phyloP scores from a whole-genome alignment of 1,140 invertebrate genomes.

The Drosophila dunni region DNA sequence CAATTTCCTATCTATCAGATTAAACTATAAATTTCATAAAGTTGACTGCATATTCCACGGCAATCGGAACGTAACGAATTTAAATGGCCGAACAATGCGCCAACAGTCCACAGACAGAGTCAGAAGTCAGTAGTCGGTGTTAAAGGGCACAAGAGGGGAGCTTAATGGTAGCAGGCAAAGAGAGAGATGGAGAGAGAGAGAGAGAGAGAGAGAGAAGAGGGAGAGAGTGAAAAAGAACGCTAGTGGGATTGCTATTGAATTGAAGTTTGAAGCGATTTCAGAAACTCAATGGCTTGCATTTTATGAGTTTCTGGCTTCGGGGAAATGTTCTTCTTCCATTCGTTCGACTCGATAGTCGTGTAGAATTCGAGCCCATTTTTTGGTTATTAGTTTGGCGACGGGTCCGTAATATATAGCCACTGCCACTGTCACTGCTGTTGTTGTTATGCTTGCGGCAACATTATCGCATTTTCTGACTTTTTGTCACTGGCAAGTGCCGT shows the following conservation, averaged over 20 bases:
- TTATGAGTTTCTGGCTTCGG: slow-evolving; percentile 67
- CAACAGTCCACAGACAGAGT: slow-evolving; percentile 54
- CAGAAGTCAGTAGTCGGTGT: slow-evolving; percentile 45
- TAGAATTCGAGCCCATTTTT: slow-evolving; percentile 67
- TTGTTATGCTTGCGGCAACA: slow-evolving; percentile 66
- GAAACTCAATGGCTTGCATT: slow-evolving; percentile 82
- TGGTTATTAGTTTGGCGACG: slow-evolving; percentile 68
- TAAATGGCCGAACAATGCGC: slow-evolving; percentile 78
- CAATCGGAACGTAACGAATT: slow-evolving; percentile 83
- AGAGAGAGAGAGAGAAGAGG: too few species aligned
- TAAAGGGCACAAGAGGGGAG: slow-evolving; percentile 28
- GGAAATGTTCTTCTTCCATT: slow-evolving; percentile 16
- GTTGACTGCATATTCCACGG: slow-evolving; percentile 80
- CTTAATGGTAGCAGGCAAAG: background rate
- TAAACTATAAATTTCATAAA: slow-evolving; percentile 83
- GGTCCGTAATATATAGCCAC: background rate
- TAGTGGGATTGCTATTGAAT: slow-evolving; percentile 60
- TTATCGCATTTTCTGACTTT: slow-evolving; percentile 65
- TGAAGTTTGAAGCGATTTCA: slow-evolving; percentile 80
- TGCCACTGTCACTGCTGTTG: slow-evolving; percentile 36
- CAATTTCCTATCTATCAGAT: slow-evolving; percentile 83
- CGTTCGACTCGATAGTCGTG: slow-evolving; percentile 24
- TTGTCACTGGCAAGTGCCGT: slow-evolving; percentile 13
- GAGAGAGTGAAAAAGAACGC: background rate
- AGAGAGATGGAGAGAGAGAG: background rate